Evolutionary conservation across 2,888 invertebrate genomes (phyloP).

Genomic region (Trachelus stipa): DNA sequence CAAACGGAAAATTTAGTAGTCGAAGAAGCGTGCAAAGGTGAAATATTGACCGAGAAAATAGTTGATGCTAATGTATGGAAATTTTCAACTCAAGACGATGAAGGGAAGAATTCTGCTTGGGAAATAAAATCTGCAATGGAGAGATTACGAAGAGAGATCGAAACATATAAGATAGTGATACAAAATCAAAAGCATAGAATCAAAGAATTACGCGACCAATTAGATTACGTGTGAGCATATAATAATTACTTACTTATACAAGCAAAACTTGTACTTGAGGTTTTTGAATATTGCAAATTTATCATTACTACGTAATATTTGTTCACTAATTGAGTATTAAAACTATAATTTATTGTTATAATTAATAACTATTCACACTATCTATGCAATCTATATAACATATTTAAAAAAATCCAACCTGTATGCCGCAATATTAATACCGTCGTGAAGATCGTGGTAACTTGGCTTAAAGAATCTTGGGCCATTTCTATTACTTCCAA

Average conservation of each 20-base stretch:
- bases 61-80: constrained; percentile 34
- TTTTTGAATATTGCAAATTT: not conserved
- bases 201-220: constrained; percentile 26
- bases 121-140: constrained; percentile 37
- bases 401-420: constrained; percentile 61
- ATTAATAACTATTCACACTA: not conserved
- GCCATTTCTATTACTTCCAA: constrained; percentile 92
- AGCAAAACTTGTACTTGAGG: not conserved
- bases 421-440: constrained; percentile 84
- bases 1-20: constrained; percentile 38
- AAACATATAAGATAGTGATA: constrained; percentile 31
- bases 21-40: constrained; percentile 36
- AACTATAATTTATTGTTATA: not conserved
- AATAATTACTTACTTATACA: too few relatives aligned
- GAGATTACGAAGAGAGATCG: constrained; percentile 32
- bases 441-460: constrained; percentile 82
- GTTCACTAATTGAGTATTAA: not conserved
- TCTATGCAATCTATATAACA: not conserved
- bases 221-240: constrained; percentile 14
- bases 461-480: constrained; percentile 88
- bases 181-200: constrained; percentile 36
- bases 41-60: constrained; percentile 35
- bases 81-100: constrained; percentile 28
- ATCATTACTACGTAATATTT: not conserved
- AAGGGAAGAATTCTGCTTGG: constrained; percentile 34